These are phyloP conservation scores for Perdita meconis DNA, from an alignment of 2,888 invertebrate species.

Conservation along the genomic window DNA sequence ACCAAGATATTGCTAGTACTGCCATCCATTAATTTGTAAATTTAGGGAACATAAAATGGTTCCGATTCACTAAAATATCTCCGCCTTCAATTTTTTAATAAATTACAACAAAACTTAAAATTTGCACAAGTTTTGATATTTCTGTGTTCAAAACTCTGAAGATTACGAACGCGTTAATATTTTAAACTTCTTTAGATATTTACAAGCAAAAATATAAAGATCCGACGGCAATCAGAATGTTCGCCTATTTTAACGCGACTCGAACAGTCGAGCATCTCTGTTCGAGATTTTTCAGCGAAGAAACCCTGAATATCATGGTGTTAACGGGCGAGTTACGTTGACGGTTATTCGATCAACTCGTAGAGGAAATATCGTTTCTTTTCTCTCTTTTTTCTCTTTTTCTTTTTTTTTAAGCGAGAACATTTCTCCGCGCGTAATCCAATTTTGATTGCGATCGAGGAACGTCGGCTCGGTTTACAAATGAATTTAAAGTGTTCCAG, in stretches of 20 bases:
- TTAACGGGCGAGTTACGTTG: constrained; percentile 4
- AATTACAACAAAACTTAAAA: too few species aligned
- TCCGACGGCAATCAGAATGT: too few species aligned
- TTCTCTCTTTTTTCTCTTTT: background rate
- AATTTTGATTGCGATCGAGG: constrained; percentile 22
- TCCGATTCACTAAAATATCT: too few species aligned
- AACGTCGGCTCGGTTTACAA: constrained; percentile 20
- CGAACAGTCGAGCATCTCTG: constrained; percentile 47
- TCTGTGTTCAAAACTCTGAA: too few species aligned
- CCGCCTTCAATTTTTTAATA: too few species aligned
- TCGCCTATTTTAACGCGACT: constrained; percentile 53
- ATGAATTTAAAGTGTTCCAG: constrained; percentile 18
- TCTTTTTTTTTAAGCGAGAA: background rate
- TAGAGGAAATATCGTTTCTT: constrained; percentile 4
- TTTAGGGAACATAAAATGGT: too few species aligned
- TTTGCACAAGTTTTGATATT: too few species aligned
- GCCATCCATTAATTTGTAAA: too few species aligned
- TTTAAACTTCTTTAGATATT: too few species aligned
- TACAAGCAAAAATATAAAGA: too few species aligned
- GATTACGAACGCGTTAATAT: too few species aligned
- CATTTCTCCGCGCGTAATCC: constrained; percentile 2
- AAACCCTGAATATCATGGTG: background rate
- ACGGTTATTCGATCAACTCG: constrained; percentile 5
- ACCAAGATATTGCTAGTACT: too few species aligned
- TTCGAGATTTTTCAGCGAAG: background rate